Evolutionary conservation across 2,797 vertebrate species (phyloP).

Genomic region (Ispidina lecontei): DNA sequence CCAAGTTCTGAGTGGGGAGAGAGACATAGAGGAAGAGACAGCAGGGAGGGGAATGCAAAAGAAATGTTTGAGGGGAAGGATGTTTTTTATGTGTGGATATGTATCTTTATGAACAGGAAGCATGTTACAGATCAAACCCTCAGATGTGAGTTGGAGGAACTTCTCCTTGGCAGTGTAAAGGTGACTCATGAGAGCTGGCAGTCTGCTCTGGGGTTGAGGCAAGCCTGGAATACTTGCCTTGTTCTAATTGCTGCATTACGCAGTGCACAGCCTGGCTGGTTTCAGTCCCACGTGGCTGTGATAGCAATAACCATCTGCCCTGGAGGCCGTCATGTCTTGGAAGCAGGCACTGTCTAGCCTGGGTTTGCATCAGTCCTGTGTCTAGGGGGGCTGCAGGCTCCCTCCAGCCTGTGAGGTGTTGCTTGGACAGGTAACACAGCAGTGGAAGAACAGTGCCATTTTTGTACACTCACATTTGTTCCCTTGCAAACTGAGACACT

Average conservation of each 20-base stretch:
- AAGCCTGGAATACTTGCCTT: conserved; percentile 33
- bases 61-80: not conserved
- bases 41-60: not conserved
- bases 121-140: conserved; percentile 26
- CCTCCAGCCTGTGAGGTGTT: not conserved
- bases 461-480: not conserved
- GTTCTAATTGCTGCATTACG: conserved; percentile 51
- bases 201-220: conserved; percentile 36
- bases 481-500: not conserved
- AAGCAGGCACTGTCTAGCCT: conserved; percentile 34
- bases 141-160: conserved; percentile 46
- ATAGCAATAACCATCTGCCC: conserved; percentile 66
- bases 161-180: conserved; percentile 57
- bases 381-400: not conserved
- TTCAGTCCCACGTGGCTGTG: conserved; percentile 42
- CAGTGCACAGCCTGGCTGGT: conserved; percentile 51
- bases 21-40: not conserved
- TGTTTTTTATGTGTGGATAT: not conserved
- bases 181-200: conserved; percentile 66
- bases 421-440: not conserved
- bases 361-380: not conserved
- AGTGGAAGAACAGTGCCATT: not conserved
- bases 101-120: conserved; percentile 40
- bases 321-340: conserved; percentile 12
- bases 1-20: not conserved